Evolutionary conservation across 2,888 invertebrate genomes (phyloP).

Genomic region (Chrysolina haemoptera): DNA sequence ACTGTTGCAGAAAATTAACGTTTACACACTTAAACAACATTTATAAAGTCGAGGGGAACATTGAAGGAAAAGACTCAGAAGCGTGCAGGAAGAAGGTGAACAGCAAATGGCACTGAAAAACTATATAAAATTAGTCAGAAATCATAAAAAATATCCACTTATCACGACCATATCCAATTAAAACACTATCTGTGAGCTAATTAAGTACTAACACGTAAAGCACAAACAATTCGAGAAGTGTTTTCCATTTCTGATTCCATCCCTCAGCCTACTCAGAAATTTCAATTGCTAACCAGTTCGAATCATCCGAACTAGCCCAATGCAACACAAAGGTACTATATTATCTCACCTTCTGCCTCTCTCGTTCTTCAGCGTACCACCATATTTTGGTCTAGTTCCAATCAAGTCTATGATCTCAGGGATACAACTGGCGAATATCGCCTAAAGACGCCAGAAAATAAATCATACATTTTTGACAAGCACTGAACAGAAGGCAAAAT

Average conservation of each 20-base stretch:
- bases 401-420: constrained; percentile 99
- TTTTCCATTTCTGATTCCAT: constrained; percentile 26
- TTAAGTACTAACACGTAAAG: constrained; percentile 29
- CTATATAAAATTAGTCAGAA: constrained; percentile 16
- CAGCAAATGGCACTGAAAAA: constrained; percentile 50
- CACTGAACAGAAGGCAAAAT: constrained; percentile 14
- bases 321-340: constrained; percentile 51
- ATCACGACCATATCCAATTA: constrained; percentile 1
- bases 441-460: constrained; percentile 81
- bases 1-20: constrained; percentile 49
- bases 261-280: constrained; percentile 40
- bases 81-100: constrained; percentile 61
- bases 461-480: constrained; percentile 66
- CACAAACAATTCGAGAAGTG: constrained; percentile 24
- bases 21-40: constrained; percentile 47
- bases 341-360: constrained; percentile 98
- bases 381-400: constrained; percentile 99
- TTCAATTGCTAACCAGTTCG: constrained; percentile 44
- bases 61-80: constrained; percentile 57
- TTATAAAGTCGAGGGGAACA: constrained; percentile 43
- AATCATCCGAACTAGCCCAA: constrained; percentile 43
- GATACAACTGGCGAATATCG: constrained; percentile 99
- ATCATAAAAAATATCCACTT: not conserved
- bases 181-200: constrained; percentile 21
- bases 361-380: constrained; percentile 99